Base-by-base conservation (phyloP, 1,140 invertebrate species). In the Tetramorium simillimum region DNA sequence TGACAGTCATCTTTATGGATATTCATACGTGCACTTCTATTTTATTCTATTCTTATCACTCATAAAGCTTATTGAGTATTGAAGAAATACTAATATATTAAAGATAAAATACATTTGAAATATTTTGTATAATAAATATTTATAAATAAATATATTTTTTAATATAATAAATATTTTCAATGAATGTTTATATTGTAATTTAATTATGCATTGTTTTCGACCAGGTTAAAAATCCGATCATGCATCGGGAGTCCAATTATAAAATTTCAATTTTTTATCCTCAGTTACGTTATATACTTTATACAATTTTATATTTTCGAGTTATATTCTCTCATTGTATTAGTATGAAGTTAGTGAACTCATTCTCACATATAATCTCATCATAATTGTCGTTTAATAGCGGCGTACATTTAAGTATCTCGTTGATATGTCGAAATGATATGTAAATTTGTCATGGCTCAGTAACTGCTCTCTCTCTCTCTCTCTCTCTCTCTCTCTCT, bases 401-500 rank as follows among this genome's bases (percentile, higher is more conserved):
- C 24, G 21, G 7, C 28, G 40, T 24, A 53, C 18, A 75, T 84
- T 82, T 84, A 73, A 73, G 40, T 82, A 46, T 73, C 40, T n/a
- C 53, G 62, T 51, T 46, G 14, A 9, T 73, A 73, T 75, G 46
- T 46, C n/a, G 14, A 73, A 84, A 84, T 84, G 16, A 84, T 73
- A 84, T 84, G 80, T 40, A 84, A 84, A 84, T 84, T 16, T 40
- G 1, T 84, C 24, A 14, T 60, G 1, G 12, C 0, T 40, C n/a
- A 60, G 14, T n/a, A 75, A 16, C 7, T 16, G 6, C 5, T 53
- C 33, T 69, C 63, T 81, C n/a, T 63, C 40, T 46, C 21, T 60
- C 16, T 62, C 51, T 63, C 40, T 46, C 21, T 60, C 16, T 62
- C 49, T 33, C 7, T 51, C 2, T 72, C 21, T 33, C 16, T 51